Base-by-base conservation (phyloP, 1,140 invertebrate species). In the Scaptomyza montana region DNA sequence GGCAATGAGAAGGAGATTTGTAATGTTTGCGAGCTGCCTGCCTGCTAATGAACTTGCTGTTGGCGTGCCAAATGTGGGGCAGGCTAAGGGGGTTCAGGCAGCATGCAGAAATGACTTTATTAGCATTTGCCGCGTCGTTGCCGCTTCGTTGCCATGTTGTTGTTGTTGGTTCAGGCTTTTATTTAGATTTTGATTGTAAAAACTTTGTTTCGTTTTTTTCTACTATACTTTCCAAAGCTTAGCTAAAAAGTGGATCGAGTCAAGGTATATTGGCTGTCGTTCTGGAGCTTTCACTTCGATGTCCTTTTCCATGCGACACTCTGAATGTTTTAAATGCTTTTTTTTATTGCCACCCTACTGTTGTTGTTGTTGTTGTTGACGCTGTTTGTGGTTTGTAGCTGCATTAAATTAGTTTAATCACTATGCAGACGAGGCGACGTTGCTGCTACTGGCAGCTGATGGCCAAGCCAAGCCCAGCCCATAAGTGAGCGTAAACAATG, bases 321-420 rank as follows among this genome's bases (percentile, higher is more conserved):
- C 89, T 89, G 80, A 87, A 87, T 87, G 79, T 84, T 87, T 87
- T 87, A 87, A 87, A 87, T 89, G 84, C 60, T 84, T 89, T 89
- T 21, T 25, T 87, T 84, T 84, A 77, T 80, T 80, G 70, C 76
- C 61, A 55, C 50, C 46, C 45, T 47, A 57, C 64, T 41, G 63
- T 36, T 49, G 67, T 33, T 12, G 39, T 55, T 60, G 55, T 55
- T 57, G 55, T 61, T 61, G 49, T 59, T 67, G 50, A 59, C 67
- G 49, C 47, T n/a, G 60, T 74, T 36, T 64, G 68, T 71, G 73
- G 64, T 56, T 70, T 53, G 68, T 63, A 57, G 56, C 46, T 86
- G 84, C 84, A 89, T 89, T 84, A 89, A 89, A 89, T 89, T 89
- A 89, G 85, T 89, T 89, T 89, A 89, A 89, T 89, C 84, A 89